These are phyloP conservation scores for Cheirogaleus medius DNA, from an alignment of 2,113 vertebrate species.

Conservation along the genomic window DNA sequence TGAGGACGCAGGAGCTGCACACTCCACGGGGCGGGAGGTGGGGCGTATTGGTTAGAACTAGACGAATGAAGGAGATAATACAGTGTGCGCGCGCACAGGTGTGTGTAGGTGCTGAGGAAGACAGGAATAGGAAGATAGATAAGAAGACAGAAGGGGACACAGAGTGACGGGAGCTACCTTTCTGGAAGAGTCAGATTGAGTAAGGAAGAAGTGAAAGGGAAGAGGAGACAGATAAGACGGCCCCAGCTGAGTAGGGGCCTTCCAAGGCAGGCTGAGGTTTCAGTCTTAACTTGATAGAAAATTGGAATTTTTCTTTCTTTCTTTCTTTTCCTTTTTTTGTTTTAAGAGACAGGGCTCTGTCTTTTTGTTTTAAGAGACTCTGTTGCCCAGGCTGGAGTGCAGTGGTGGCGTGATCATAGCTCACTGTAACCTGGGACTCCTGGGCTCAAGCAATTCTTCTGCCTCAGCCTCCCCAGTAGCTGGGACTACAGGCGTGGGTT, in stretches of 20 bases:
- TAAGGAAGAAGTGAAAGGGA: neutral
- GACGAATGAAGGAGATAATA: neutral
- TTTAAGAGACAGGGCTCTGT: too few species aligned
- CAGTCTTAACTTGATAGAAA: neutral
- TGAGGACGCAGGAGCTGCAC: neutral
- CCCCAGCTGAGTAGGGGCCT: neutral
- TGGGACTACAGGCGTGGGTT: too few species aligned
- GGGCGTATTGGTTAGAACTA: neutral
- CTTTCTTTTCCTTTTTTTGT: too few species aligned
- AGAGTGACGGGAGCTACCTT: neutral
- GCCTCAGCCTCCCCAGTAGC: too few species aligned
- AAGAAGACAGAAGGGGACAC: neutral
- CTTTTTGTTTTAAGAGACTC: too few species aligned
- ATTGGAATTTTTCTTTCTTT: too few species aligned
- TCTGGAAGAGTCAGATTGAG: neutral
- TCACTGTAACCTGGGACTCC: too few species aligned
- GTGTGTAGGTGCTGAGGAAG: neutral
- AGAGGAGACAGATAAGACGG: neutral
- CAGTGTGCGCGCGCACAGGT: neutral
- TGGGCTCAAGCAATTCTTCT: too few species aligned
- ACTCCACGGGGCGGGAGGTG: neutral
- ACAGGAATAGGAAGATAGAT: neutral
- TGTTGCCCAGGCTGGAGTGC: too few species aligned
- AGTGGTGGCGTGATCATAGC: too few species aligned
- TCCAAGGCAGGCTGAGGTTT: neutral